phyloP scores from a whole-genome alignment of 2,113 vertebrate species.

The Odocoileus hemionus region DNA sequence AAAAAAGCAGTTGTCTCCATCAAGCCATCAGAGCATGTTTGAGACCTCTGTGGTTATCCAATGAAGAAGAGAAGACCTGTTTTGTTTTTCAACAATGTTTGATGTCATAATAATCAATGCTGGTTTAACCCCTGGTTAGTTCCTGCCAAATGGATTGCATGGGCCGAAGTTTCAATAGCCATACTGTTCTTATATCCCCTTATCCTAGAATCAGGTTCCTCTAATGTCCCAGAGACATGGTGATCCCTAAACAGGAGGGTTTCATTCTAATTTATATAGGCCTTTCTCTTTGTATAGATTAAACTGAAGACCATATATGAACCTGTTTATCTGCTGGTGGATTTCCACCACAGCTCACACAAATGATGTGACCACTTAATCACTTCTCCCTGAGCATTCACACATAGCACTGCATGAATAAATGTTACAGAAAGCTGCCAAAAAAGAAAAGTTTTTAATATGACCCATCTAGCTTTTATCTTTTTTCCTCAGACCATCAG shows the following conservation, averaged over 20 bases:
- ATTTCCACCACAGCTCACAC: conserved; percentile 1
- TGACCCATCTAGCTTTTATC: conserved; percentile 69
- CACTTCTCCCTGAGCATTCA: conserved; percentile 52
- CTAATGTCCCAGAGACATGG: background rate
- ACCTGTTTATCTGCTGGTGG: conserved; percentile 80
- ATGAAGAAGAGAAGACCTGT: background rate
- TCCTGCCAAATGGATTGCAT: conserved; percentile 82
- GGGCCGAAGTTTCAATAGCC: conserved; percentile 69
- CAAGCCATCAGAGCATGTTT: conserved; percentile 53
- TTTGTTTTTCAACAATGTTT: conserved; percentile 28
- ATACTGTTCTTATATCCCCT: background rate
- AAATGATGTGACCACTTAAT: conserved; percentile 60
- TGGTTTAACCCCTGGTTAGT: conserved; percentile 82
- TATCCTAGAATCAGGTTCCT: background rate
- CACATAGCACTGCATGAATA: conserved; percentile 56
- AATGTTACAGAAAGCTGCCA: conserved; percentile 76
- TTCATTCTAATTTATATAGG: background rate
- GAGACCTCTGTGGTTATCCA: background rate
- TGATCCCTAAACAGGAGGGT: background rate
- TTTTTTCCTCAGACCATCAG: conserved; percentile 80
- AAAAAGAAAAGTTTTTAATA: conserved; percentile 71
- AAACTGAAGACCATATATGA: conserved; percentile 58
- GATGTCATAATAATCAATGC: conserved; percentile 66
- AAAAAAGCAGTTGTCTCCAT: conserved; percentile 45
- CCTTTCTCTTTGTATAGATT: conserved; percentile 56